Base-by-base conservation (phyloP, 2,113 vertebrate genomes). In the Pavo muticus region DNA sequence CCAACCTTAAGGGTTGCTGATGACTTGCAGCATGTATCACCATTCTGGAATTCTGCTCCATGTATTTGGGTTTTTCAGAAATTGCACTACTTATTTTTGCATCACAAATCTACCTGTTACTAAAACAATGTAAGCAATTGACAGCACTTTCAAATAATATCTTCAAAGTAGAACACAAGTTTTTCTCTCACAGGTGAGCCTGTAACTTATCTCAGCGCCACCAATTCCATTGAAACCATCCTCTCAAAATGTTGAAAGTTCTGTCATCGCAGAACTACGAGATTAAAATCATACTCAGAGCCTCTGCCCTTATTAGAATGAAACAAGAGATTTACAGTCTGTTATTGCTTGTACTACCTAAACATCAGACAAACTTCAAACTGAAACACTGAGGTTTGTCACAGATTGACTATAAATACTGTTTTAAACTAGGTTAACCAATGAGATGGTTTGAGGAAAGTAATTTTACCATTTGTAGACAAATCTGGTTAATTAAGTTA, bases 61-160 rank as follows among this genome's bases (percentile, higher is more conserved):
- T 13, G 56, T 44, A 73, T 56, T 61, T 32, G 21, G 17, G 67
- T 92, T 85, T 85, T 85, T 73, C 79, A 83, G 68, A 60, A 94
- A 77, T 11, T 80, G 64, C 45, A 86, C 64, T 87, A 67, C 25
- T 80, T 68, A 70, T 76, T 37, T 61, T 44, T 83, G 37, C 60
- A 86, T 89, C 79, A 90, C 56, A 94, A 93, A 91, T 29, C 42
- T 87, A 84, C 64, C 63, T 59, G 82, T 82, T 91, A 74, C 25
- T 63, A 59, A 45, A 79, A 91, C 5, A 25, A 85, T 21, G 50
- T 0, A 1, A 91, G 56, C 89, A 79, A 87, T 40, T 76, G 84
- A 45, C 59, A 54, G 35, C 21, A 54, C 32, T 50, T 61, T 85
- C 39, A 92, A 68, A 85, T 67, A 8, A 2, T 39, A n/a, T 47